A percentile compares a stretch with the other conserved stretches of the same genome.
Evolutionary conservation across 1,140 invertebrate species (phyloP).

Genomic region (Drosophila mauritiana): DNA sequence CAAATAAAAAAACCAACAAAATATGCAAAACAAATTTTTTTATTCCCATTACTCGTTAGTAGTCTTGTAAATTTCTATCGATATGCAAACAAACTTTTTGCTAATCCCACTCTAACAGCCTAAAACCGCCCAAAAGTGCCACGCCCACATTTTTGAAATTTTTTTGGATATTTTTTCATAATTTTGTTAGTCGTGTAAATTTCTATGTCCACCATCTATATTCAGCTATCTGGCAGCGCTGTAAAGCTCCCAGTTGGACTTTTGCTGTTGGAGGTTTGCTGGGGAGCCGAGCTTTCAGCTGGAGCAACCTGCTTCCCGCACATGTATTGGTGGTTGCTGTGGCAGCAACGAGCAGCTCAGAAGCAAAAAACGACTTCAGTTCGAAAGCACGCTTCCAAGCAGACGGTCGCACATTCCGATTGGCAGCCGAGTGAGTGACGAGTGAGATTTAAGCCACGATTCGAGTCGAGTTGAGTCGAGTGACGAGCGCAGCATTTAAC

Average conservation of each 20-base stretch:
- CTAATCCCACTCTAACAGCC: too few species aligned
- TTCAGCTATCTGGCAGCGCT: not conserved
- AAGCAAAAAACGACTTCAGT: slow-evolving; percentile 52
- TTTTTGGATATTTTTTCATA: too few species aligned
- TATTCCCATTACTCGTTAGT: too few species aligned
- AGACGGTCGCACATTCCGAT: slow-evolving; percentile 47
- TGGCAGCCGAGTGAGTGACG: slow-evolving; percentile 27
- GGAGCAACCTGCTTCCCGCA: slow-evolving; percentile 44
- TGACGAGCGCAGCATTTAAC: slow-evolving; percentile 24
- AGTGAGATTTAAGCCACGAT: slow-evolving; percentile 44
- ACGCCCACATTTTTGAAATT: too few species aligned
- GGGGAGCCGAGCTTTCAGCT: slow-evolving; percentile 51
- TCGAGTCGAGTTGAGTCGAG: slow-evolving; percentile 37
- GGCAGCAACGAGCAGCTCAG: slow-evolving; percentile 8
- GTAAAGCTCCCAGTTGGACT: not conserved
- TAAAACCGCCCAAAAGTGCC: too few species aligned
- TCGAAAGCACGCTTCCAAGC: slow-evolving; percentile 57
- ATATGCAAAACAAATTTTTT: too few species aligned
- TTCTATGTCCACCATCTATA: too few species aligned
- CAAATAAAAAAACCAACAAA: too few species aligned
- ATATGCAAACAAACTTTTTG: too few species aligned
- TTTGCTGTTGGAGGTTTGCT: not conserved
- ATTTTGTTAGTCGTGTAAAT: too few species aligned
- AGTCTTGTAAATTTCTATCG: too few species aligned
- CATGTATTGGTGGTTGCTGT: slow-evolving; percentile 33